A percentile compares a stretch with the other conserved stretches of the same genome.
Conservation (phyloP, 2,113 vertebrate species). For the Cervus canadensis region DNA sequence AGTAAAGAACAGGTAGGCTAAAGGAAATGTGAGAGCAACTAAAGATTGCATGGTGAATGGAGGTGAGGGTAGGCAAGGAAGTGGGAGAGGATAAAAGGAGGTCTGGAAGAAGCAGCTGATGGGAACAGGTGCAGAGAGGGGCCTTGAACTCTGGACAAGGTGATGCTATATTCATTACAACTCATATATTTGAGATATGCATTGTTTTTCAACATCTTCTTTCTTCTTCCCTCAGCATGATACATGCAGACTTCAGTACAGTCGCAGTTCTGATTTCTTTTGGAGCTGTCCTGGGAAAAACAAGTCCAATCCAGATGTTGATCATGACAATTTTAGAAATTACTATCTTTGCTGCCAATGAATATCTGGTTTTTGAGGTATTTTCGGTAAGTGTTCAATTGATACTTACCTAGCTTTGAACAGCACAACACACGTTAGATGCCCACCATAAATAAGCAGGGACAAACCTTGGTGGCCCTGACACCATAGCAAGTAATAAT, state of each 20-base stretch:
- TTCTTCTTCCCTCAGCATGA: slow-evolving; percentile 83
- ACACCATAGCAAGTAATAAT: not conserved
- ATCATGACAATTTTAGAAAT: slow-evolving; percentile 95
- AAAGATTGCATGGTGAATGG: not conserved
- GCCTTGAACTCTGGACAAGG: not conserved
- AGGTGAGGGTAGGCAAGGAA: not conserved
- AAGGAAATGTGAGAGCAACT: not conserved
- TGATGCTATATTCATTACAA: not conserved
- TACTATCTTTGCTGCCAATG: slow-evolving; percentile 88
- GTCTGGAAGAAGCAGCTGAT: not conserved
- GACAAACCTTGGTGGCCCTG: not conserved
- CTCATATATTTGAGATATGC: not conserved
- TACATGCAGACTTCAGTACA: slow-evolving; percentile 97
- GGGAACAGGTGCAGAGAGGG: fast-evolving
- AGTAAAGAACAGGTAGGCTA: not conserved
- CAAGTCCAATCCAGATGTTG: slow-evolving; percentile 93
- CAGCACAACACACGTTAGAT: not conserved
- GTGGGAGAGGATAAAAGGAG: not conserved
- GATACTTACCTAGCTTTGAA: not conserved
- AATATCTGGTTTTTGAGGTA: slow-evolving; percentile 82
- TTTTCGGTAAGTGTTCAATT: slow-evolving; percentile 78
- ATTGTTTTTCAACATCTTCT: not conserved
- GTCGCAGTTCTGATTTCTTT: slow-evolving; percentile 96
- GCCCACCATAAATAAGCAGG: not conserved
- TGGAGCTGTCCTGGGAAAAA: slow-evolving; percentile 95